Conservation (phyloP, 2,113 vertebrate species). For the Anseranas semipalmata region DNA sequence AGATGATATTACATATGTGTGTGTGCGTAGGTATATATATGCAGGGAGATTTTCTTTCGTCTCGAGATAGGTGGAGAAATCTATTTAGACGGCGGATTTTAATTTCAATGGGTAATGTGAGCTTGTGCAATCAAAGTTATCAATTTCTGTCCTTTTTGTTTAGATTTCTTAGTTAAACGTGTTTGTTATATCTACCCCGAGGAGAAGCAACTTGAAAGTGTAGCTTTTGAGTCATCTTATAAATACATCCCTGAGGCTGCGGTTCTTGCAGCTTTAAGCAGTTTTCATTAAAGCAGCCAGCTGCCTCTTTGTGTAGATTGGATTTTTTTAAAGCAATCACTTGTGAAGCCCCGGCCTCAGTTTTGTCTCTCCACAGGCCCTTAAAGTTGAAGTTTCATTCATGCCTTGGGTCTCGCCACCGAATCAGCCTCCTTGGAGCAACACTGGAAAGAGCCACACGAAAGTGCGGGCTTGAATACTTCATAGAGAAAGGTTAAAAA, state of each 20-base stretch:
- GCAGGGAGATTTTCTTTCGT: constrained; percentile 12
- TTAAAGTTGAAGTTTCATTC: constrained; percentile 81
- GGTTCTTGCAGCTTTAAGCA: constrained; percentile 76
- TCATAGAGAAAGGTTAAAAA: constrained; percentile 69
- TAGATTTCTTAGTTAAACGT: constrained; percentile 73
- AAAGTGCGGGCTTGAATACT: constrained; percentile 65
- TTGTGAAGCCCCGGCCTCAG: constrained; percentile 76
- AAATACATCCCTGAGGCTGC: constrained; percentile 76
- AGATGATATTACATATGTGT: background rate
- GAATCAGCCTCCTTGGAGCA: constrained; percentile 65
- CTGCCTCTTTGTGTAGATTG: constrained; percentile 81
- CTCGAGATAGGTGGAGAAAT: constrained; percentile 45
- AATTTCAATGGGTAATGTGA: constrained; percentile 61
- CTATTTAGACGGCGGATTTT: constrained; percentile 38
- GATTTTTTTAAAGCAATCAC: constrained; percentile 72
- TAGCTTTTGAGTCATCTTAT: constrained; percentile 76
- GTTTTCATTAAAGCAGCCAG: constrained; percentile 82
- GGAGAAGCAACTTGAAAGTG: constrained; percentile 76
- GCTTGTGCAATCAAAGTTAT: constrained; percentile 65
- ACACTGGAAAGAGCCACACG: constrained; percentile 49
- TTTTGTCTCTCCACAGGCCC: constrained; percentile 79
- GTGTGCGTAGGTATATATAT: background rate
- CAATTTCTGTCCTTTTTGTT: constrained; percentile 72
- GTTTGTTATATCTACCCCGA: constrained; percentile 71
- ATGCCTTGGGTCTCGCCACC: constrained; percentile 48